Base-by-base conservation (phyloP, 1,140 invertebrate genomes). In the Panagrolaimus sp. region DNA sequence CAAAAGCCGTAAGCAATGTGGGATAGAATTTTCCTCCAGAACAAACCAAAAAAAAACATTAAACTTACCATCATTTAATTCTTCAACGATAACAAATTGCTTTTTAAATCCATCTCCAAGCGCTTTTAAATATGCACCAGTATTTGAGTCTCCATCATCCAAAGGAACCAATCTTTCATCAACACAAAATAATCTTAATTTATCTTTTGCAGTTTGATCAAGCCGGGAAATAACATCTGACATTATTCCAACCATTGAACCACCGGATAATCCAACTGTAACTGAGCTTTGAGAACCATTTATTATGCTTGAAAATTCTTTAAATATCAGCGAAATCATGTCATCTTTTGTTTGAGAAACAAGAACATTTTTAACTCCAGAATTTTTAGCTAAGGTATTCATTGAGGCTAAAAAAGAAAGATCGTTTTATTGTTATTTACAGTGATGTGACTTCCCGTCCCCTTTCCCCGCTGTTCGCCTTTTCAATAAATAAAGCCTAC, bases 91-190 rank as follows among this genome's bases (percentile, higher is more conserved):
- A 43, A 69, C 47, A 46, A 83, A 70, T 12, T 66, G 65, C 14
- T 73, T 28, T 21, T 62, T 63, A 32, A 83, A 65, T 15, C 65
- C 68, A 15, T 72, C 21, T 8, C 72, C 68, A 15, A 82, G 70
- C 15, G 46, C n/a, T 5, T 71, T 47, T 21, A 80, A 38, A 52
- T 83, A 78, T 12, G 43, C 38, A 3, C 73, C 71, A 1, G 68
- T 73, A 64, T 81, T 82, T 26, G 74, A 83, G 4, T 82, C 79
- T 6, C 32, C 65, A 38, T 76, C 38, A n/a, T 75, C 55, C 7
- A 68, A 21, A 1, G 73, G 55, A 1, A 82, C 80, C 9, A 78
- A 32, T 52, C 79, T 68, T 75, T 81, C 79, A 47, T 80, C 78
- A 10, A 76, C 78, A 28, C 70, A 67, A 66, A 81, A 80, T 21